Evolutionary conservation across 2,888 invertebrate species (phyloP), one percentile per base, ranked within the genome.

Genomic region (Allolobophora icterica): DNA sequence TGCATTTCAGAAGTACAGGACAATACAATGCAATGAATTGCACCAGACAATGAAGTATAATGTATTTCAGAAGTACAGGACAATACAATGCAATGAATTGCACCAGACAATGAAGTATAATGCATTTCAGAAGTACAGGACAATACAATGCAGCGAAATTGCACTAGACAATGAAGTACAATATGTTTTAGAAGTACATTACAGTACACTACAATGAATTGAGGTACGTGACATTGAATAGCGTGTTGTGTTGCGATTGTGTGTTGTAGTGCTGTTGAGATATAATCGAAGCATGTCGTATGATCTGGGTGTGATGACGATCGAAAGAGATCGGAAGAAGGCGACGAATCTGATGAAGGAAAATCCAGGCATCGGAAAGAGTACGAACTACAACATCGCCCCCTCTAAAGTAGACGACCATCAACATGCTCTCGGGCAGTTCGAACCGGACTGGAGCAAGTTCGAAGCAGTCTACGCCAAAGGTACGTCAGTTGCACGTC

Each of bases 361-460:
- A 17, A 93, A 90, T 13, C 90, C 91, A 52, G 1, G 89, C 91
- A n/a, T 24, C 92, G 38, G 87, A 89, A 92, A 92, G n/a, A n/a
- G n/a, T n/a, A n/a, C n/a, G 89, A 90, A 71, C 52, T 71, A 45
- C n/a, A 84, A 52, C 45, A n/a, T 90, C 40, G 84, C n/a, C n/a
- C n/a, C 89, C 15, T n/a, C 90, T 1, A 42, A 40, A 24, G 40
- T 58, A 21, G 21, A 40, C 11, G 91, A 92, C 8, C 34, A 89
- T 3, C 91, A 92, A 24, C 45, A 42, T 34, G 58, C 34, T 34
- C 92, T 92, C 24, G 92, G 91, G 5, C 91, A 38, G 24, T 92
- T 91, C 45, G 92, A 93, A 83, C 93, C 94, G 13, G 94, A 94
- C 92, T 94, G 94, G 94, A 92, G 94, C 17, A 94, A 94, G 84